A percentile compares a stretch with the other conserved stretches of the same genome.
Conservation (phyloP, 2,113 vertebrate species). For the Coracopsis vasa region DNA sequence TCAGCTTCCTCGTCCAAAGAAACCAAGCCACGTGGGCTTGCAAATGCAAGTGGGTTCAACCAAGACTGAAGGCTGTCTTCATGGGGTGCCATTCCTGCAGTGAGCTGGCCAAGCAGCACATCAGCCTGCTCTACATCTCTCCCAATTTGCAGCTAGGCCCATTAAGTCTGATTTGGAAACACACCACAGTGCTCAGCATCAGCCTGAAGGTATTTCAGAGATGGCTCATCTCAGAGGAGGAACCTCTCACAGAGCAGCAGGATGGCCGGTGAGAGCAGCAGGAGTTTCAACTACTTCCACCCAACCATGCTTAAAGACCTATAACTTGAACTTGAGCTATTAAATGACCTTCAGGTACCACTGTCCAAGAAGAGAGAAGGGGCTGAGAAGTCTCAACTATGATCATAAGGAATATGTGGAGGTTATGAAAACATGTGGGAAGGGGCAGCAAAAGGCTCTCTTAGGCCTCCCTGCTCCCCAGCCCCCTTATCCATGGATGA, state of each 20-base stretch:
- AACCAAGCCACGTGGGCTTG: not conserved
- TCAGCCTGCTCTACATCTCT: not conserved
- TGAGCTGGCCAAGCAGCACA: fast-evolving
- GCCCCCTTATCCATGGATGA: not conserved
- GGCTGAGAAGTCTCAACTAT: fast-evolving
- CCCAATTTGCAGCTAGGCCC: not conserved
- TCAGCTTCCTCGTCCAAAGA: not conserved
- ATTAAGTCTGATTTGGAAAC: not conserved
- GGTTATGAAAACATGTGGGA: not conserved
- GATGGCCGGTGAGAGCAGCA: not conserved
- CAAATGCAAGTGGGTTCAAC: no score
- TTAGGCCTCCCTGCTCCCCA: not conserved
- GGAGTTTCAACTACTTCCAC: not conserved
- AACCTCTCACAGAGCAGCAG: fast-evolving
- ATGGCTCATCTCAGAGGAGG: not conserved
- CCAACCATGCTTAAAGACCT: fast-evolving
- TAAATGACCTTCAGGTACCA: fast-evolving
- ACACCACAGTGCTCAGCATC: fast-evolving
- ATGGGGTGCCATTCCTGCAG: fast-evolving
- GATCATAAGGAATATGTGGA: fast-evolving
- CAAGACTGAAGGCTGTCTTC: fast-evolving
- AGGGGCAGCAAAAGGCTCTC: not conserved
- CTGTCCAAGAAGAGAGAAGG: not conserved
- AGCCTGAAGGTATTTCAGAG: not conserved
- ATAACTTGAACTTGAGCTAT: not conserved